These are phyloP conservation scores for Crocidura indochinensis DNA, from an alignment of 2,797 vertebrate genomes.

Conservation along the genomic window DNA sequence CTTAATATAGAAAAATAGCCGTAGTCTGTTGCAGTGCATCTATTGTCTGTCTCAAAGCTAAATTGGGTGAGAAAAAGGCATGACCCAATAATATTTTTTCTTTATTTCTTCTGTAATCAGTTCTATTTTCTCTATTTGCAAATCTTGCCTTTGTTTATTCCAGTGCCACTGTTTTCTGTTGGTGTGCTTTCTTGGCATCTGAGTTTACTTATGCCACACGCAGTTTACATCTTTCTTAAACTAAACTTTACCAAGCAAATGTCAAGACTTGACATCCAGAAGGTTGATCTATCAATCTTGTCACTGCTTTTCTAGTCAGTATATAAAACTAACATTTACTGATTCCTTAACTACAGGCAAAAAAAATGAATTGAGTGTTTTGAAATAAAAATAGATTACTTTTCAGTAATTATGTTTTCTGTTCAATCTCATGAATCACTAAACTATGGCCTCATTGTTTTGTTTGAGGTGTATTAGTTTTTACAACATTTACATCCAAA, in stretches of 20 bases:
- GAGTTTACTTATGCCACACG: conserved; percentile 74
- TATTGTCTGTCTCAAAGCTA: conserved; percentile 83
- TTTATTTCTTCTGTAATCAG: conserved; percentile 75
- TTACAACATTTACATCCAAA: conserved; percentile 68
- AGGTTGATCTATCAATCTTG: conserved; percentile 61
- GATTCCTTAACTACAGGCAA: conserved; percentile 54
- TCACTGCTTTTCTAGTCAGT: conserved; percentile 77
- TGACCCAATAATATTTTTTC: conserved; percentile 78
- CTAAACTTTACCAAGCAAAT: conserved; percentile 69
- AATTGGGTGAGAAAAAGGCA: conserved; percentile 78
- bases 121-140: conserved; percentile 75
- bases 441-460: conserved; percentile 68
- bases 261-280: conserved; percentile 73
- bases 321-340: conserved; percentile 75
- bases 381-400: conserved; percentile 62
- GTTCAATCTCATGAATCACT: conserved; percentile 77
- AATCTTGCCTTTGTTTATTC: conserved; percentile 80
- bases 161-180: conserved; percentile 82
- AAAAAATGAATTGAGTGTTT: conserved; percentile 68
- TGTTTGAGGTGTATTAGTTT: conserved; percentile 72
- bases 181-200: conserved; percentile 81
- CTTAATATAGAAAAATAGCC: conserved; percentile 83
- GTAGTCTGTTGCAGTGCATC: conserved; percentile 82
- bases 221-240: conserved; percentile 32
- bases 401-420: conserved; percentile 69